Percentiles rank a stretch among this genome's conserved stretches.
Evolutionary conservation across 2,888 invertebrate genomes (phyloP).

Genomic region (Caenorhabditis macrosperma): DNA sequence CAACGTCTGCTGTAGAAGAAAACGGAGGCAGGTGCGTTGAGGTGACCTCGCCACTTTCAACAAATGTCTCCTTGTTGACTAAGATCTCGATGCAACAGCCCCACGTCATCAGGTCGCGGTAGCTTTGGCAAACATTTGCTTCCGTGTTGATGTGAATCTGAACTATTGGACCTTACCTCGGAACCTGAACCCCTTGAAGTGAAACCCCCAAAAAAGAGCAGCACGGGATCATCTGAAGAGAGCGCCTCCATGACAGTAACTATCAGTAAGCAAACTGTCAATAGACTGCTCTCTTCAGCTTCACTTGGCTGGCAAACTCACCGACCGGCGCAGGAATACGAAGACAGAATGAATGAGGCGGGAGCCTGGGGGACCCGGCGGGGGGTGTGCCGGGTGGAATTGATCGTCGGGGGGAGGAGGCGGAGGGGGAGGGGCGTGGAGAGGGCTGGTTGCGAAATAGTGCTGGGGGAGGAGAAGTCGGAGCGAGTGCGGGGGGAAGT

Average conservation of each 20-base stretch:
- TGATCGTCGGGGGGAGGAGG: too few relatives aligned
- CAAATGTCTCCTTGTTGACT: not conserved
- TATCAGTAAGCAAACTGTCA: conserved; percentile 34
- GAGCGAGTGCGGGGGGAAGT: too few relatives aligned
- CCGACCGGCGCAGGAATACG: not conserved
- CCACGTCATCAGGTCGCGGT: not conserved
- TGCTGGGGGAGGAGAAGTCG: not conserved
- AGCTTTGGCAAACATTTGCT: too few relatives aligned
- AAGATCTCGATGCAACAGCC: not conserved
- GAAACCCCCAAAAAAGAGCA: not conserved
- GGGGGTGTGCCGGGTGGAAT: too few relatives aligned
- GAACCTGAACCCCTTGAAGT: not conserved
- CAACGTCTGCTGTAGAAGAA: not conserved
- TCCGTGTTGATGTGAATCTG: too few relatives aligned
- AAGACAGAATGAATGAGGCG: not conserved
- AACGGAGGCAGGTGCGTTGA: not conserved
- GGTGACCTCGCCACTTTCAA: not conserved
- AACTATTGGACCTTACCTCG: not conserved
- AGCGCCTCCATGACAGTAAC: conserved; percentile 56
- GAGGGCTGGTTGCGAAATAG: not conserved
- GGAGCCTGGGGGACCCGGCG: not conserved
- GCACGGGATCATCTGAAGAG: conserved; percentile 43
- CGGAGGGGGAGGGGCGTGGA: too few relatives aligned
- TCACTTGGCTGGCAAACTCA: conserved; percentile 18
- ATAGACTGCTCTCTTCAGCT: conserved; percentile 50